Evolutionary conservation across 2,888 invertebrate genomes (phyloP).

Genomic region (Sinotaia quadrata): DNA sequence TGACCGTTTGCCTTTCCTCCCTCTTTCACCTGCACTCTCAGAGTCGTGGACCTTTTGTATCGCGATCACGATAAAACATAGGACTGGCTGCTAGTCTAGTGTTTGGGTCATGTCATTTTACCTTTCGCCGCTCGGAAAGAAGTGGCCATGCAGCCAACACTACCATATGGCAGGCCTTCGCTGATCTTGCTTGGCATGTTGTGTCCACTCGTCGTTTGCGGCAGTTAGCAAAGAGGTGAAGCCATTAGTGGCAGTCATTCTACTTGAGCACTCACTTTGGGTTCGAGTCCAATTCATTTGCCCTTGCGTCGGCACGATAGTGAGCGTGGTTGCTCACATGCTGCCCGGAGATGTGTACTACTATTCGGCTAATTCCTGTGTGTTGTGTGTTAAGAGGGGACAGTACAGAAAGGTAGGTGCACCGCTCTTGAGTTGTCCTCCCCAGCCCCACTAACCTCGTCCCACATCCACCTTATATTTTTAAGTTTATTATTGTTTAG

Average conservation of each 20-base stretch:
- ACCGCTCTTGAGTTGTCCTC: background rate
- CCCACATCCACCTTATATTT: too few species aligned
- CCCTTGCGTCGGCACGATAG: background rate
- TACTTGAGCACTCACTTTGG: background rate
- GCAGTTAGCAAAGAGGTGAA: background rate
- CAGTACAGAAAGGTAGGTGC: constrained; percentile 36
- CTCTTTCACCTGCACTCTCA: background rate
- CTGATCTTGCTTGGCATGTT: too few species aligned
- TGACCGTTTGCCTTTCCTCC: background rate
- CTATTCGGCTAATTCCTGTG: constrained; percentile 68
- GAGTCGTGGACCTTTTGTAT: background rate
- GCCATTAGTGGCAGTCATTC: background rate
- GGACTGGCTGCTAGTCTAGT: background rate
- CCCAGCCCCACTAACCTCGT: too few species aligned
- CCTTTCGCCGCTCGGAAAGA: background rate
- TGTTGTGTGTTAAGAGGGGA: constrained; percentile 63
- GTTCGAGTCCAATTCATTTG: background rate
- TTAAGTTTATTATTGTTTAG: too few species aligned
- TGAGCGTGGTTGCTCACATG: constrained; percentile 42
- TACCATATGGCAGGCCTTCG: constrained; percentile 28
- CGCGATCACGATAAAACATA: background rate
- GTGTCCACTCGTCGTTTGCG: background rate
- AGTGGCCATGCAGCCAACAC: constrained; percentile 9
- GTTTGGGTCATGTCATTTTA: constrained; percentile 22
- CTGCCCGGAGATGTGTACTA: constrained; percentile 68